phyloP scores from a whole-genome alignment of 2,888 invertebrate genomes.

The Temnothorax rugatulus region DNA sequence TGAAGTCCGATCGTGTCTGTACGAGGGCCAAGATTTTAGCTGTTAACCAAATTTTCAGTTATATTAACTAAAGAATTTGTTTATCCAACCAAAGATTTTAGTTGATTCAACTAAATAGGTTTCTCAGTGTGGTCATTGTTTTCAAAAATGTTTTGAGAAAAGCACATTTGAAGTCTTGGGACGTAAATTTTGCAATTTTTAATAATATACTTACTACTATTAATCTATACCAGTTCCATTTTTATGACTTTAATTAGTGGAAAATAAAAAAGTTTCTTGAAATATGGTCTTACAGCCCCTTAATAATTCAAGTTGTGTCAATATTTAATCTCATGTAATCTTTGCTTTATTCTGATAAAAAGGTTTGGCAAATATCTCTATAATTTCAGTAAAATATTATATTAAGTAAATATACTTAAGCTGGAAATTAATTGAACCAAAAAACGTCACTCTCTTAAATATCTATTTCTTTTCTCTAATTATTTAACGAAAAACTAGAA shows the following conservation, averaged over 20 bases:
- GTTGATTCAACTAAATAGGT: no score
- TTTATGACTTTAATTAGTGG: background rate
- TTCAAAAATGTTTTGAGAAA: background rate
- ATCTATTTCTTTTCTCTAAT: background rate
- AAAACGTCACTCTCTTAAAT: background rate
- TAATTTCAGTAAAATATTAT: background rate
- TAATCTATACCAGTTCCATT: background rate
- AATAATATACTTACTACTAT: background rate
- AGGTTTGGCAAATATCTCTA: background rate
- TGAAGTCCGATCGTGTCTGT: background rate
- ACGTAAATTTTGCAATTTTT: background rate
- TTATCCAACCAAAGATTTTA: no score
- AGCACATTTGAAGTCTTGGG: background rate
- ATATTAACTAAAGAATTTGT: no score
- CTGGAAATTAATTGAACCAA: background rate
- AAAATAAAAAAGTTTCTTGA: background rate
- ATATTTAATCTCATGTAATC: background rate
- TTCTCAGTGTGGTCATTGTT: background rate
- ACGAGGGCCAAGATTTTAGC: background rate
- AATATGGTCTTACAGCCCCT: background rate
- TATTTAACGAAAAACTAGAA: background rate
- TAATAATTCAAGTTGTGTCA: background rate
- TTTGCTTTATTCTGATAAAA: background rate
- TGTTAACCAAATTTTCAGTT: no score
- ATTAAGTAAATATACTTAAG: background rate